Evolutionary conservation across 2,113 vertebrate species (phyloP).

Genomic region (Siphamia tubifer): DNA sequence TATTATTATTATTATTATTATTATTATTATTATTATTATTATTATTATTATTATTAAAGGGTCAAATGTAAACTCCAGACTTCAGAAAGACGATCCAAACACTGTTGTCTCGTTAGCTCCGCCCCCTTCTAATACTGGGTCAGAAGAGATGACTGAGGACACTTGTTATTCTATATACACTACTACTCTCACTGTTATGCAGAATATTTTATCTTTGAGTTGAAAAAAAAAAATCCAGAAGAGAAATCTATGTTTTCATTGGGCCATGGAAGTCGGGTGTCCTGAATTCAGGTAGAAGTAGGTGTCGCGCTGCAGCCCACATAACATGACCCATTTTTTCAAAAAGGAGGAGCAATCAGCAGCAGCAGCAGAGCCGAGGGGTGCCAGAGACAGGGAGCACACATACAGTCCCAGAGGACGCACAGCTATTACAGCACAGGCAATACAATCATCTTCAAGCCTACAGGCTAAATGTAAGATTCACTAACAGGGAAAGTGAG

Average conservation of each 20-base stretch:
- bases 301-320: conserved; percentile 40
- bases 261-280: background rate
- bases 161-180: too few species aligned
- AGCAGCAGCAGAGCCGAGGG: conserved; percentile 57
- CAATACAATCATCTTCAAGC: conserved; percentile 75
- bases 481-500: conserved; percentile 45
- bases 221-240: background rate
- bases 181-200: too few species aligned
- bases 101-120: too few species aligned
- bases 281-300: conserved; percentile 43
- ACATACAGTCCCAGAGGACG: conserved; percentile 63
- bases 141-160: too few species aligned
- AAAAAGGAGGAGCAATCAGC: conserved; percentile 61
- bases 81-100: too few species aligned
- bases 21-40: too few species aligned
- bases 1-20: too few species aligned
- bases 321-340: conserved; percentile 73
- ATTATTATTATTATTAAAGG: too few species aligned
- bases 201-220: too few species aligned
- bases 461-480: conserved; percentile 65
- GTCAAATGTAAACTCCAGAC: too few species aligned
- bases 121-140: too few species aligned
- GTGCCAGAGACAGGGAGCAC: conserved; percentile 55
- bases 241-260: background rate
- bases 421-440: conserved; percentile 67